These are phyloP conservation scores for Mallotus villosus DNA, from an alignment of 2,797 vertebrate genomes.

Conservation along the genomic window DNA sequence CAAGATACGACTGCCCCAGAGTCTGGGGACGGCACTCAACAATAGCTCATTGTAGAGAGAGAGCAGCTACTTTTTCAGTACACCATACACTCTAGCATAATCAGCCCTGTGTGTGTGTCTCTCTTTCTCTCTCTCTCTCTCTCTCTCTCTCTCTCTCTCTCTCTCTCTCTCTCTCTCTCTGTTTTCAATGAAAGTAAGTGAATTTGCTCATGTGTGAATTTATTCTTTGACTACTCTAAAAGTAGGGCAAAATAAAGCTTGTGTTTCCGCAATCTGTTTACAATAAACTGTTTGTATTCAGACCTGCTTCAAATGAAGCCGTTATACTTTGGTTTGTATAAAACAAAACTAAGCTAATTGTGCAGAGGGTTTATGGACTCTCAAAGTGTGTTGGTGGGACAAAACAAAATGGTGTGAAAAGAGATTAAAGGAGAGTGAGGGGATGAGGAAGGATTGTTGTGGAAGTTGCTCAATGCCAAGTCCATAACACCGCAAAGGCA, in stretches of 20 bases:
- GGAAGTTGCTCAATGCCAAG: background rate
- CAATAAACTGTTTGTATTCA: background rate
- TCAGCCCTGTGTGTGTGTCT: constrained; percentile 9
- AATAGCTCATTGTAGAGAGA: constrained; percentile 24
- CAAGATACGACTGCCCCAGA: constrained; percentile 14
- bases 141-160: background rate
- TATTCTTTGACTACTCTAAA: constrained; percentile 3
- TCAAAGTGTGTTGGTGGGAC: background rate
- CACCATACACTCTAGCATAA: constrained; percentile 5
- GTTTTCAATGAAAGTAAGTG: background rate
- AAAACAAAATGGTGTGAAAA: background rate
- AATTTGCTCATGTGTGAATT: constrained; percentile 13
- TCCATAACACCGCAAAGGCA: constrained; percentile 6
- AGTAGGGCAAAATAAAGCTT: background rate
- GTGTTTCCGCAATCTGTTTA: background rate
- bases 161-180: background rate
- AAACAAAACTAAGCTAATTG: background rate
- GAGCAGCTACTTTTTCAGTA: constrained; percentile 14
- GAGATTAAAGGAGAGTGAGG: background rate
- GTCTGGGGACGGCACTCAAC: constrained; percentile 9
- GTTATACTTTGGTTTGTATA: background rate
- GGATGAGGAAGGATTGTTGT: background rate
- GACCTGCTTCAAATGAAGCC: background rate
- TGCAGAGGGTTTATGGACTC: background rate
- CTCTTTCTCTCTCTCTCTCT: background rate